Base-by-base conservation (phyloP, 2,888 invertebrate species). In the Cantharis nigra region DNA sequence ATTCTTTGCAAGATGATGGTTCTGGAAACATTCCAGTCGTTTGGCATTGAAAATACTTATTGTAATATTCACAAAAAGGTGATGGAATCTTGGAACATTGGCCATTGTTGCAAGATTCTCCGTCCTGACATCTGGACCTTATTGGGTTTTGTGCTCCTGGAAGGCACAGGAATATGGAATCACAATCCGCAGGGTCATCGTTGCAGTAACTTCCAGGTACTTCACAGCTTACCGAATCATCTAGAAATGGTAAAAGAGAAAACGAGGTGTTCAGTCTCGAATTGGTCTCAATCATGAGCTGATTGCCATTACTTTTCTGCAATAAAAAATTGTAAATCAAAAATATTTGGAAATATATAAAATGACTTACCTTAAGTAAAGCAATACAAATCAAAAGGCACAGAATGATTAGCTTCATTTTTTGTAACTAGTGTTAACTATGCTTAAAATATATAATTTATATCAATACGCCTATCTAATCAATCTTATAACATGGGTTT, bases 1-100 rank as follows among this genome's bases (percentile, higher is more conserved):
- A 79, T 20, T 30, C 64, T 20, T 28, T 16, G 20, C 79, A 79
- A 62, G 74, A 28, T 0, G 26, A 30, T 3, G 76, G 77, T 70
- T 79, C 74, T 7, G 79, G 79, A 62, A 63, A 77, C 16, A 79
- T 62, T 20, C 79, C 79, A 16, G 70, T 49, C 13, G 18, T n/a
- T 16, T 18, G 69, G 20, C 76, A 75, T 13, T 13, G 13, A 64
- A 20, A 64, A 10, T 13, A 0, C 18, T 64, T 18, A 3, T 16
- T 18, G 9, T 23, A 1, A 18, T 64, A 18, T 64, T 23, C 64
- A 10, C 64, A 64, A 13, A 64, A 9, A 9, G 18, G 1, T 3
- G 64, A 64, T 64, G 64, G 64, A 18, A 18, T 14, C 0, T 3
- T 13, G 5, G 18, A 23, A 18, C 64, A 64, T 11, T 4, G 3